Conservation (phyloP, 2,888 invertebrate species). For the Glyphotaelius pellucidus region DNA sequence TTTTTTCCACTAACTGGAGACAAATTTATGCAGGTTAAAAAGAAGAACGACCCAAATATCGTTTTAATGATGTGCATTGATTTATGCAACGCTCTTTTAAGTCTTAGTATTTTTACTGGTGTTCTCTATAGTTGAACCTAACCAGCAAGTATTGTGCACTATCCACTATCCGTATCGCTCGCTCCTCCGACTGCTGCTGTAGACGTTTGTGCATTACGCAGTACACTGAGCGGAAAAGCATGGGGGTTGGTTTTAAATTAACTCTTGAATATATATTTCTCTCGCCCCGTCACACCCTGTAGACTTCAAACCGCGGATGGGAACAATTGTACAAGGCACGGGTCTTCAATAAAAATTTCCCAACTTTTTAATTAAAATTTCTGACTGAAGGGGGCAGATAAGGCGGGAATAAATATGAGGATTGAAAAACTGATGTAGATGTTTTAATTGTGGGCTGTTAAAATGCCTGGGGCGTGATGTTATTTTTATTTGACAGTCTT, state of each 20-base stretch:
- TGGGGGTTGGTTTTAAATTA: not conserved
- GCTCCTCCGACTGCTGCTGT: too few species aligned
- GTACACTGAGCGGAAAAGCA: not conserved
- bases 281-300: not conserved
- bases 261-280: not conserved
- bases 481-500: constrained; percentile 12
- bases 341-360: constrained; percentile 21
- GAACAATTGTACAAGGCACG: not conserved
- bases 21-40: too few species aligned
- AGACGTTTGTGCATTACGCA: not conserved
- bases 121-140: too few species aligned
- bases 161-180: too few species aligned
- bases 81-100: too few species aligned
- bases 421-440: not conserved
- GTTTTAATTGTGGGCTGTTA: constrained; percentile 14
- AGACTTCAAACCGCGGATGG: not conserved
- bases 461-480: not conserved
- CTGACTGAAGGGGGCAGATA: constrained; percentile 8
- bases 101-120: too few species aligned
- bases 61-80: too few species aligned
- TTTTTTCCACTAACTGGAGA: too few species aligned
- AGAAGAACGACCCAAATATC: too few species aligned
- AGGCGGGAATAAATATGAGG: constrained; percentile 8
- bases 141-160: too few species aligned
- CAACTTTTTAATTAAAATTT: constrained; percentile 25